Evolutionary conservation across 1,140 invertebrate genomes (phyloP), one percentile per base, ranked within the genome.

Genomic region (Chlorops oryzae): DNA sequence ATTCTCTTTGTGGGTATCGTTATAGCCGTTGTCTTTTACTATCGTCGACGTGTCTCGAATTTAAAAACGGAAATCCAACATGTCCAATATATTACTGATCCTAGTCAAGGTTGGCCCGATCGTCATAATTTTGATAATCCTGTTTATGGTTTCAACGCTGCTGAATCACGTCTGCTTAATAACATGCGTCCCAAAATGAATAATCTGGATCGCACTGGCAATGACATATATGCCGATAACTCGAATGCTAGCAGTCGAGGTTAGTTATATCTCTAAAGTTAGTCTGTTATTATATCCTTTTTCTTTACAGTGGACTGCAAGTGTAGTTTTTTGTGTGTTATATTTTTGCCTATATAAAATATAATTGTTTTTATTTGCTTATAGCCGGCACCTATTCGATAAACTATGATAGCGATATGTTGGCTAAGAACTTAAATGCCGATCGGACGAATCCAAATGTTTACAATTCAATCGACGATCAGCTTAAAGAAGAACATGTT

Each of bases 51-150:
- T 47, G 83, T 92, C 6, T 79, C 80, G 20, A 84, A 85, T 72
- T 74, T 93, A 2, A 93, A 93, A 69, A 81, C 83, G 10, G 89
- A 92, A 74, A 86, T 92, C 43, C 84, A 83, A 18, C 87, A 91
- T 71, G 90, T 93, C 2, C 86, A 91, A 58, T 95, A 93, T 65
- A 87, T 82, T n/a, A 85, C 84, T n/a, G 85, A 92, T 61, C 85
- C 88, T 1, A 58, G 45, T 25, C 72, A 75, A 38, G 74, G 73
- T 28, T 78, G 82, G 57, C 79, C 83, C 55, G 88, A 91, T 67
- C 83, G 84, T 56, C 87, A 90, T 68, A 90, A 94, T 73, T 93
- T 94, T 72, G 91, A 93, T 70, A 94, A 94, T 79, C 90, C 90
- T 0, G 88, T 92, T 2, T 94, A 93, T 70, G 85, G 88, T 1